Evolutionary conservation across 1,140 invertebrate genomes (phyloP), one percentile per base, ranked within the genome.

Genomic region (Phthorimaea operculella): DNA sequence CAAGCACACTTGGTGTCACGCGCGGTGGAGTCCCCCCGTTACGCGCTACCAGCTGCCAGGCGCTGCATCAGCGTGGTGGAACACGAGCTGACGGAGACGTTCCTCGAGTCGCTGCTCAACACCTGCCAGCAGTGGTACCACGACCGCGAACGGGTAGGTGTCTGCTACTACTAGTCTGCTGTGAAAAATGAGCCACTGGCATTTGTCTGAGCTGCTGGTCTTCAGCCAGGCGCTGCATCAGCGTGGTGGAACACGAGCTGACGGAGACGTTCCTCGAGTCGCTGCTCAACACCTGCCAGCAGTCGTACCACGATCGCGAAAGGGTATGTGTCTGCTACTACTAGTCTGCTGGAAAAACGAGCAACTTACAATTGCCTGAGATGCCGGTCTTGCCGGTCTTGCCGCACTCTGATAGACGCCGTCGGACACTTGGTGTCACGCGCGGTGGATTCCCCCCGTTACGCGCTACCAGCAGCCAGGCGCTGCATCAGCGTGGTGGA

Each of bases 61-160:
- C 86, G 95, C 51, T 95, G 93, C 71, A 90, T 95, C 55, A 90
- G 90, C 50, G 94, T 96, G 47, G 94, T 96, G 60, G 92, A 95
- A 88, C 92, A 90, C 86, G 94, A 96, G 84, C 89, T 90, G 58
- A 93, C 91, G 63, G 92, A 94, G 80, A 96, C 94, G 16, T 96
- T 96, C 76, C 83, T 96, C 52, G 95, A 96, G 83, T 94, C 93
- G 8, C 83, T 96, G 52, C 86, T 96, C 51, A 96, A 96, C 79
- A 94, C 91, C 12, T 95, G 93, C 72, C 93, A 95, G 71, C 93
- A 96, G 77, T 96, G 93, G 92, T 96, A 94, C 79, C 93, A 95
- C 72, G 93, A 96, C 75, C 83, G 93, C 33, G 92, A 92, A 57
- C 91, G 91, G 85, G 88, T 89, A 34, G 0, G 12, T 9, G n/a